Evolutionary conservation across 2,113 vertebrate species (phyloP).

Genomic region (Tricholaema leucomelas): DNA sequence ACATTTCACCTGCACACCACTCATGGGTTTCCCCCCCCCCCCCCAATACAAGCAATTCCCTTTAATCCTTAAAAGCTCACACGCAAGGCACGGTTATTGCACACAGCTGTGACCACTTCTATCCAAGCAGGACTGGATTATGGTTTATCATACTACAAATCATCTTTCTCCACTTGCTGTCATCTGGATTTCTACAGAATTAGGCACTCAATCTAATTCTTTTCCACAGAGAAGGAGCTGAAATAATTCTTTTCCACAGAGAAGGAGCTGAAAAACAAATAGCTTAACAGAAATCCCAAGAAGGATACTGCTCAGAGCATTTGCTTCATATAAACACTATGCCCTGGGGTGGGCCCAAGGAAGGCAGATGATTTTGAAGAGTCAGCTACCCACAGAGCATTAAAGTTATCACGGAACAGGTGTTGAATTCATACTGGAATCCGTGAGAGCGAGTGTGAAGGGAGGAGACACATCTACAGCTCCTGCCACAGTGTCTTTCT

Average conservation of each 20-base stretch:
- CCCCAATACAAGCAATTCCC: background rate
- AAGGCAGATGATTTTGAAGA: background rate
- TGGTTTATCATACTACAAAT: background rate
- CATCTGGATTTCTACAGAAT: background rate
- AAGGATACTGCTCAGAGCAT: background rate
- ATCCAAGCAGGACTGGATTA: background rate
- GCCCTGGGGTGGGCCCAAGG: background rate
- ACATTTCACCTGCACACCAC: background rate
- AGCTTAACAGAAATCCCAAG: background rate
- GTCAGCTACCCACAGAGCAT: background rate
- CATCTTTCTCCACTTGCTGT: background rate
- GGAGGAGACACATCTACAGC: background rate
- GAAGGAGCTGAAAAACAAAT: background rate
- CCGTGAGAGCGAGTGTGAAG: fast-evolving
- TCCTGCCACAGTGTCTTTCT: background rate
- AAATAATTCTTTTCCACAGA: background rate
- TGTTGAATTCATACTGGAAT: background rate
- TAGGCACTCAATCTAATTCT: background rate
- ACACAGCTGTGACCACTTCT: background rate
- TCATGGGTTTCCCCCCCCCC: background rate
- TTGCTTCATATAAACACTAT: fast-evolving
- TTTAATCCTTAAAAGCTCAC: constrained; percentile 8
- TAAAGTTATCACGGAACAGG: background rate
- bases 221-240: background rate
- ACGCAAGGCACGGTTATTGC: background rate